Conservation (phyloP, 2,113 vertebrate species). For the Phalacrocorax carbo region DNA sequence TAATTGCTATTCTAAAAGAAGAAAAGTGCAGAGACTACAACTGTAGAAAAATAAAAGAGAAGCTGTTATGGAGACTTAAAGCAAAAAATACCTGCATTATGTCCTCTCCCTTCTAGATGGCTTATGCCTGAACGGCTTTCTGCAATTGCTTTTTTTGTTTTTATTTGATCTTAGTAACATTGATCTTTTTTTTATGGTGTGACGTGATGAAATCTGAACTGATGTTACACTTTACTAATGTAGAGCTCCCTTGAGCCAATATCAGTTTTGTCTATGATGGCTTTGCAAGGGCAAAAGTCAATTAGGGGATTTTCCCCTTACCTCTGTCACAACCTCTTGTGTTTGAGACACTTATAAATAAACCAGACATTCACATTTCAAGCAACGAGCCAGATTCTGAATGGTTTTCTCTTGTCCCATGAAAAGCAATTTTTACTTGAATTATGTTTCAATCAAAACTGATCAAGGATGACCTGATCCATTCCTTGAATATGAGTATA, state of each 20-base stretch:
- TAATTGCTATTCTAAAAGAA: constrained; percentile 6
- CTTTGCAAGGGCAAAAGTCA: constrained; percentile 6
- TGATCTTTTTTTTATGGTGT: constrained; percentile 18
- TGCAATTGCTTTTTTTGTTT: neutral
- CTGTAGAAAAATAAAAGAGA: neutral
- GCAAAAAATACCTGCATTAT: neutral
- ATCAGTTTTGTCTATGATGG: constrained; percentile 26
- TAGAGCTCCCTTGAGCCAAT: constrained; percentile 8
- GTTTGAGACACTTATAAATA: neutral
- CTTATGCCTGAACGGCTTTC: neutral
- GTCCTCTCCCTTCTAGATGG: neutral
- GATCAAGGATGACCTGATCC: neutral
- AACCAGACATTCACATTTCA: neutral
- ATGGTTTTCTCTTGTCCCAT: neutral
- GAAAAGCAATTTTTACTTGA: constrained; percentile 25
- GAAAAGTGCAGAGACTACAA: constrained; percentile 6
- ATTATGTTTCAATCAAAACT: constrained; percentile 3
- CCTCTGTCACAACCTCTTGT: neutral
- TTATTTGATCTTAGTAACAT: constrained; percentile 29
- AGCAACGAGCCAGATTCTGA: neutral
- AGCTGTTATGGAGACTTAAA: constrained; percentile 18
- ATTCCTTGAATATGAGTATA: neutral
- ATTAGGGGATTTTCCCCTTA: neutral
- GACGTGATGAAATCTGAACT: constrained; percentile 16
- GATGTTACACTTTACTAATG: constrained; percentile 48